Percentiles rank a stretch among this genome's conserved stretches.
Evolutionary conservation across 2,888 invertebrate species (phyloP).

Genomic region (Caenorhabditis imperialis): DNA sequence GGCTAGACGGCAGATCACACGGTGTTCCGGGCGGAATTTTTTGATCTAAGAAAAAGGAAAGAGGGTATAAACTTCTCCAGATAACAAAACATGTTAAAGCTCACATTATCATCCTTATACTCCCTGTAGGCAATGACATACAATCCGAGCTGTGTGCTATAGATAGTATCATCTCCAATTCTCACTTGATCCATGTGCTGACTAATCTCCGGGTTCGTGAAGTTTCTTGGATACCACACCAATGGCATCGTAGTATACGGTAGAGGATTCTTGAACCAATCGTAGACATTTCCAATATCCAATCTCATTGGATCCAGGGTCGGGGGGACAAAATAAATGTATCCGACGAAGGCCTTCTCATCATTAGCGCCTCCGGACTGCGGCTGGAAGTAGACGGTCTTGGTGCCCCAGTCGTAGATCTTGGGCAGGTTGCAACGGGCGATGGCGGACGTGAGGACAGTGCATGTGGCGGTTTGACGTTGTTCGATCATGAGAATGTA

Average conservation of each 20-base stretch:
- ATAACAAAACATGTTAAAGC: slow-evolving; percentile 2
- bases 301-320: slow-evolving; percentile 78
- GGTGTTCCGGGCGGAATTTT: slow-evolving; percentile 76
- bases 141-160: slow-evolving; percentile 72
- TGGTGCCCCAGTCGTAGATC: slow-evolving; percentile 78
- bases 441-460: slow-evolving; percentile 74
- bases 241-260: slow-evolving; percentile 74
- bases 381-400: slow-evolving; percentile 77
- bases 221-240: slow-evolving; percentile 77
- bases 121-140: slow-evolving; percentile 77
- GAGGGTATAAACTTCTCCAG: too few species aligned
- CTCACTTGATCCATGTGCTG: slow-evolving; percentile 60
- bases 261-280: slow-evolving; percentile 78
- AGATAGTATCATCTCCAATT: slow-evolving; percentile 74
- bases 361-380: slow-evolving; percentile 74
- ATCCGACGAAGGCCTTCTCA: slow-evolving; percentile 78
- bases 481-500: slow-evolving; percentile 77
- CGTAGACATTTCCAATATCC: slow-evolving; percentile 75
- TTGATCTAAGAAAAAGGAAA: slow-evolving; percentile 68
- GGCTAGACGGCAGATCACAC: slow-evolving; percentile 70
- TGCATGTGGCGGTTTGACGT: slow-evolving; percentile 75
- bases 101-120: slow-evolving; percentile 71
- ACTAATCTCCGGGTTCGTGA: slow-evolving; percentile 74
- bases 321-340: slow-evolving; percentile 78
- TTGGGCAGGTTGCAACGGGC: slow-evolving; percentile 75